Evolutionary conservation across 1,140 invertebrate species (phyloP), one percentile per base, ranked within the genome.

Genomic region (Orussus abietinus): DNA sequence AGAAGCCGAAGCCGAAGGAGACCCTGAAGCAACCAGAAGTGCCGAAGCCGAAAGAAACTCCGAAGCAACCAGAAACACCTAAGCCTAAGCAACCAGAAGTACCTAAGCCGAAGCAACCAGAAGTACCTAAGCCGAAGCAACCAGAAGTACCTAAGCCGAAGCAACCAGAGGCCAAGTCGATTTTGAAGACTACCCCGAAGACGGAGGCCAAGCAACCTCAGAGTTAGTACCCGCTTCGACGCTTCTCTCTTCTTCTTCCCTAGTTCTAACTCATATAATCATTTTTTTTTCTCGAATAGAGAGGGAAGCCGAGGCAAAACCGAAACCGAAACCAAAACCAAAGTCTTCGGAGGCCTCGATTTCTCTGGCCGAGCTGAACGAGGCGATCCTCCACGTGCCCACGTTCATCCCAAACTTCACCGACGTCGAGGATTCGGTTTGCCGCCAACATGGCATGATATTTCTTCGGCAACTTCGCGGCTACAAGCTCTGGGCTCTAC

Each of bases 351-450:
- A 55, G 11, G 54, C 53, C 9, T 40, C 63, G 36, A 44, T 64
- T 36, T 64, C 58, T 37, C 53, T 71, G 48, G 39, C 53, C 28
- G 59, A 68, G 40, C 49, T 73, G 31, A 73, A 73, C 55, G 64
- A 71, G 40, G 51, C 54, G 49, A 57, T 73, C 49, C 57, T 80
- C 44, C 77, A 74, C 49, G 66, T 83, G 45, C 80, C 81, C 36
- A 78, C 77, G 22, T 83, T 84, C 66, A 76, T 82, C 51, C 79
- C 80, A 43, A 82, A 82, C 72, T 81, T 80, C 56, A 77, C 77
- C 37, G 72, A 75, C 39, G 75, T 81, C 42, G 74, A 78, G 51
- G 75, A 80, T 63, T 63, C 74, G 19, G 77, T 78, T 58, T 84
- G 82, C 67, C 76, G 80, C 50, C 76, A 80, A 53, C 81, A 84